Evolutionary conservation across 53 echinoderm and acorn worm genomes (phyloP).

Genomic region (Mesocentrotus franciscanus): DNA sequence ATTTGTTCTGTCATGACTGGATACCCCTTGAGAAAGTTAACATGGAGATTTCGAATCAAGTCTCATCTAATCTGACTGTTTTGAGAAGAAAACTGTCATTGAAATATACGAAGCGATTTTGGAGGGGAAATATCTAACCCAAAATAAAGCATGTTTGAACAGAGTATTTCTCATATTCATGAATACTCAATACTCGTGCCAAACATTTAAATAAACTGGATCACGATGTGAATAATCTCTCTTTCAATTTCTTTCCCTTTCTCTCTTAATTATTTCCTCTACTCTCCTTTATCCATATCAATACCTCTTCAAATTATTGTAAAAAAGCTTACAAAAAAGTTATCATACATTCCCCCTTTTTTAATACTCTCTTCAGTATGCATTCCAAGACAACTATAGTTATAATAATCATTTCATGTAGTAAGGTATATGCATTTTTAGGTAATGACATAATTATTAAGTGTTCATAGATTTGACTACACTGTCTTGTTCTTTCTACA

Average conservation of each 20-base stretch:
- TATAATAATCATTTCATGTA: background rate
- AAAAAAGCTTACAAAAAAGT: background rate
- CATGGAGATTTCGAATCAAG: background rate
- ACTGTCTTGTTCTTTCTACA: too few species aligned
- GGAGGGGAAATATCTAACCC: too few species aligned
- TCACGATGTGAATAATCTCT: background rate
- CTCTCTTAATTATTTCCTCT: too few species aligned
- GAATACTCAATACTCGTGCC: background rate
- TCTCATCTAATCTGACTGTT: background rate
- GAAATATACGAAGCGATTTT: background rate
- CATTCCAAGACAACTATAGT: background rate
- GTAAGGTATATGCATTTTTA: background rate
- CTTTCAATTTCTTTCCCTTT: background rate
- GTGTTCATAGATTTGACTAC: too few species aligned
- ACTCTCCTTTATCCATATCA: too few species aligned
- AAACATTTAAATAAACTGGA: too few species aligned
- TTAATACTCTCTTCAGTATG: background rate
- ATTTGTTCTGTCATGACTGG: background rate
- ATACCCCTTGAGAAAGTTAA: background rate
- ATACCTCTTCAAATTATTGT: background rate
- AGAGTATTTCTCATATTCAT: background rate
- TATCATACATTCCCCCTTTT: background rate
- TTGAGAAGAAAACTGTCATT: background rate
- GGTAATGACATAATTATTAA: background rate
- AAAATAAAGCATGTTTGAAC: too few species aligned